Evolutionary conservation across 30 jellyfish, hydroid and myxozoan species (phyloP).

Genomic region (Cassiopea andromeda): DNA sequence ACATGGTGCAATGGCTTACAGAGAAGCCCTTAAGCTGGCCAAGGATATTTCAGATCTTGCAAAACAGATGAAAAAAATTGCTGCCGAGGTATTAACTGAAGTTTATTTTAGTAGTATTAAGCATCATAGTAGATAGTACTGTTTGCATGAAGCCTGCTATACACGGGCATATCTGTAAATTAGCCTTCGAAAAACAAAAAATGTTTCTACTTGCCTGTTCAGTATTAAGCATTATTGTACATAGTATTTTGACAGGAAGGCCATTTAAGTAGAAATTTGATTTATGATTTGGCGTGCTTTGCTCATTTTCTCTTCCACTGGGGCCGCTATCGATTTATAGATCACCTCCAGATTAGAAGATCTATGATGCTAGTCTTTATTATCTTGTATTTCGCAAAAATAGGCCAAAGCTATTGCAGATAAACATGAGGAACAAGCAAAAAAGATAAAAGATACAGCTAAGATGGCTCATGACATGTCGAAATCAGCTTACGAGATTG

Average conservation of each 20-base stretch:
- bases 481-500: conserved; percentile 63
- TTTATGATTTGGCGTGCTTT: too few species aligned
- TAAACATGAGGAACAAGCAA: conserved; percentile 78
- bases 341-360: neutral
- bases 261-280: too few species aligned
- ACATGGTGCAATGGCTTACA: conserved; percentile 55
- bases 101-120: too few species aligned
- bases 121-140: neutral
- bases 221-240: too few species aligned
- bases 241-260: too few species aligned
- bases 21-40: conserved; percentile 61
- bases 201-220: too few species aligned
- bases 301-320: too few species aligned
- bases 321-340: too few species aligned
- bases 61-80: conserved; percentile 83
- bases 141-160: neutral
- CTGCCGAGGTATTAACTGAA: conserved; percentile 82
- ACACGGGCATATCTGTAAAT: too few species aligned
- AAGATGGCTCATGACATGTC: conserved; percentile 79
- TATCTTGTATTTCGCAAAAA: neutral
- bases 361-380: neutral
- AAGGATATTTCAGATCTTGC: conserved; percentile 80
- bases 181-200: too few species aligned
- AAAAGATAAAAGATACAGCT: conserved; percentile 58
- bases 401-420: conserved; percentile 96